Evolutionary conservation across 2,113 vertebrate genomes (phyloP).

Genomic region (Delphinapterus leucas): DNA sequence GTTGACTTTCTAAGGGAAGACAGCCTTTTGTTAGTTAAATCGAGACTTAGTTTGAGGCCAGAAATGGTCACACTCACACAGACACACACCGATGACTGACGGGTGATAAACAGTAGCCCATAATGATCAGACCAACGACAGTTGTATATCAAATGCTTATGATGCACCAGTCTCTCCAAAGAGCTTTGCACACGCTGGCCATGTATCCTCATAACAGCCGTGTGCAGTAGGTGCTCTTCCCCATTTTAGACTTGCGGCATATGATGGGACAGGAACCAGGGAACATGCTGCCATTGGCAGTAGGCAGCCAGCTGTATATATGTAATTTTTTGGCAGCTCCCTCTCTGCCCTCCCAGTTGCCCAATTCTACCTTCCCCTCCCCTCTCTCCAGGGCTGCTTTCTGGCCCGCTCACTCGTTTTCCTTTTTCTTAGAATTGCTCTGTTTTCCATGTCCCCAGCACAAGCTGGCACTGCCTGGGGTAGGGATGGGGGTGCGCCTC

Average conservation of each 20-base stretch:
- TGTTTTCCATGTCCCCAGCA: neutral
- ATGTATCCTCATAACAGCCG: neutral
- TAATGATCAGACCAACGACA: neutral
- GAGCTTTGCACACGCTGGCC: neutral
- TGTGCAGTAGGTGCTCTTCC: neutral
- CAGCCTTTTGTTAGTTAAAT: slow-evolving; percentile 1
- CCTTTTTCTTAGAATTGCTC: neutral
- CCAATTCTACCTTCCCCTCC: neutral
- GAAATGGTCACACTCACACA: neutral
- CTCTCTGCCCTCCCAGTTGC: neutral
- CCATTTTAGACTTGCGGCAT: neutral
- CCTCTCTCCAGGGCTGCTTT: neutral
- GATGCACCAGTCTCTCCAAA: neutral
- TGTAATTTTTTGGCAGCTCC: neutral
- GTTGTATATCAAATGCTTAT: neutral
- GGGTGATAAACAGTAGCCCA: neutral
- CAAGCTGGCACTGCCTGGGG: neutral
- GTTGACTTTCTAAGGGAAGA: slow-evolving; percentile 13
- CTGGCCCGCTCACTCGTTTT: neutral
- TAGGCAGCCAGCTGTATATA: neutral
- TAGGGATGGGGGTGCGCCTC: neutral
- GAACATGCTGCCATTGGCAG: neutral
- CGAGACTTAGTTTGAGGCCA: neutral
- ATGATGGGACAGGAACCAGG: neutral
- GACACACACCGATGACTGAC: neutral